These are phyloP conservation scores for Craseonycteris thonglongyai DNA, from an alignment of 2,113 vertebrate genomes.

Conservation along the genomic window DNA sequence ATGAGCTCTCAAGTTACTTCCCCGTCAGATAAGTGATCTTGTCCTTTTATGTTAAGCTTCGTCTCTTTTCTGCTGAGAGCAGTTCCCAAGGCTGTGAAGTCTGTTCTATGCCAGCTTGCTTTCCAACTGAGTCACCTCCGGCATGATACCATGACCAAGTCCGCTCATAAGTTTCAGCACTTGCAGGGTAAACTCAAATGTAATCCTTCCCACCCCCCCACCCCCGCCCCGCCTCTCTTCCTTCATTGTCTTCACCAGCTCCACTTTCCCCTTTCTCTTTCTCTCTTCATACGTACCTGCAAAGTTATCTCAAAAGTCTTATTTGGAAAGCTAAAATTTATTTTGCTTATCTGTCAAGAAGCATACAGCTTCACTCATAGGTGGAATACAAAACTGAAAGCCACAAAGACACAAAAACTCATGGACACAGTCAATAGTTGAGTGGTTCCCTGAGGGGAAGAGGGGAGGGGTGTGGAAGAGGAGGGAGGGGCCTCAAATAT, in stretches of 20 bases:
- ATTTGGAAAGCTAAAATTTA: neutral
- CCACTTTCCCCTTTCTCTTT: neutral
- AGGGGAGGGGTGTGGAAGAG: too few relatives aligned
- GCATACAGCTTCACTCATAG: too few relatives aligned
- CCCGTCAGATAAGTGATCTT: conserved; percentile 2
- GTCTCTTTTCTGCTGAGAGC: neutral
- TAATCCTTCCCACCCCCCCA: too few relatives aligned
- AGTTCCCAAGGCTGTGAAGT: neutral
- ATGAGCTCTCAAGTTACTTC: neutral
- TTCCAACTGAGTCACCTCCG: neutral
- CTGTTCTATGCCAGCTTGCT: neutral
- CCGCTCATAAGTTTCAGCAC: neutral
- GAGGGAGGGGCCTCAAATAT: too few relatives aligned
- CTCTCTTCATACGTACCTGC: neutral
- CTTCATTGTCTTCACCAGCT: neutral
- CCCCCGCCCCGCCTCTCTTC: neutral
- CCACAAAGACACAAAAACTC: too few relatives aligned
- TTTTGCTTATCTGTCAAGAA: too few relatives aligned
- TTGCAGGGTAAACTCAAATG: neutral
- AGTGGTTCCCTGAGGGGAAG: too few relatives aligned
- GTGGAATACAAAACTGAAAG: too few relatives aligned
- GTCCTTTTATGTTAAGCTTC: conserved; percentile 18
- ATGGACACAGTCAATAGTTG: too few relatives aligned
- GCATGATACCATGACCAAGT: neutral
- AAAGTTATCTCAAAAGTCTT: neutral